phyloP scores from a whole-genome alignment of 2,888 invertebrate species.

The Conistra vaccinii region DNA sequence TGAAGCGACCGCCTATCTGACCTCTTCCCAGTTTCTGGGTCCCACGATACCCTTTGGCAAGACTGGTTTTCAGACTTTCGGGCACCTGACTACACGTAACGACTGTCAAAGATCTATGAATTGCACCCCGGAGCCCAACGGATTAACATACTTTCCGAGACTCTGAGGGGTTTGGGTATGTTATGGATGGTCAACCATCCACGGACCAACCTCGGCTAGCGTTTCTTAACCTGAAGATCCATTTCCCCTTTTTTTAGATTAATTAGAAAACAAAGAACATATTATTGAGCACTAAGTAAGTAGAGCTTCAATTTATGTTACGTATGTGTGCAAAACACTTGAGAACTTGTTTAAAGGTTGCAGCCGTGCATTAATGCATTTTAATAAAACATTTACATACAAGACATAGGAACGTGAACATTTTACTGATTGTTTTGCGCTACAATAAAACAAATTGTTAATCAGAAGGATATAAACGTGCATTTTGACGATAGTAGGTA shows the following conservation, averaged over 20 bases:
- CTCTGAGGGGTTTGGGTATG: not conserved
- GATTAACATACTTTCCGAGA: not conserved
- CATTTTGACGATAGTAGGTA: not conserved
- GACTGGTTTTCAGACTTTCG: not conserved
- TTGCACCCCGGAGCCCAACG: not conserved
- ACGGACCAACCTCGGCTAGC: not conserved
- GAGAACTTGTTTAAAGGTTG: constrained; percentile 35
- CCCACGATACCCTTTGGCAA: too few species aligned
- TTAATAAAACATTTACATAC: constrained; percentile 7
- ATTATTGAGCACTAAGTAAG: not conserved
- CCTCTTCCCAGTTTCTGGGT: not conserved
- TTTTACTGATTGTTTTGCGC: constrained; percentile 14
- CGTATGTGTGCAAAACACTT: constrained; percentile 3
- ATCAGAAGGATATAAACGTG: not conserved
- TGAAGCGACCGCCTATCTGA: not conserved
- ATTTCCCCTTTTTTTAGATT: too few species aligned
- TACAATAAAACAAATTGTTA: constrained; percentile 6
- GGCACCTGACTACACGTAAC: not conserved
- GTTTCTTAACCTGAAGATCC: not conserved
- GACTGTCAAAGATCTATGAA: not conserved
- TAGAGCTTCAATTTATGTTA: constrained; percentile 1
- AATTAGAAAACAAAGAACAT: not conserved
- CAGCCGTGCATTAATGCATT: constrained; percentile 26
- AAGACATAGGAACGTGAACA: constrained; percentile 1
- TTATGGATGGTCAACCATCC: not conserved